Evolutionary conservation across 2,888 invertebrate species (phyloP), one percentile per base, ranked within the genome.

Genomic region (Poecilobothrus nobilitatus): DNA sequence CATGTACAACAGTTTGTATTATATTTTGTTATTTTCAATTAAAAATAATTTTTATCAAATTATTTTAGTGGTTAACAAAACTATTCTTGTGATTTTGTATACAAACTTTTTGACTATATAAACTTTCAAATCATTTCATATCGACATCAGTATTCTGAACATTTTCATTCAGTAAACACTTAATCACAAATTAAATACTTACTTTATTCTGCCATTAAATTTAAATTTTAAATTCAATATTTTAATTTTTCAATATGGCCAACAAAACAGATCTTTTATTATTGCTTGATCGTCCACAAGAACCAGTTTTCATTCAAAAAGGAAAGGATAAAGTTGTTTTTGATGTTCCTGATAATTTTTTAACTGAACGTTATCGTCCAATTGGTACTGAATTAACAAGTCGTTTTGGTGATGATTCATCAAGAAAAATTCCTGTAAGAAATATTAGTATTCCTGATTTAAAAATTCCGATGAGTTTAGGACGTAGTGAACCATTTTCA

Each of bases 281-380:
- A 75, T 84, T 92, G 73, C 91, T 89, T 82, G 89, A 91, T 76
- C 87, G 91, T 62, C 91, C 91, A 12, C 84, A 86, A 71, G 91
- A 92, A 80, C 91, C 91, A 0, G 86, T 89, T 70, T 91, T 91
- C 81, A 86, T 90, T 83, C 87, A 88, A 72, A 92, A 91, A 80
- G 90, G 90, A 2, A 86, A 87, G 0, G 81, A 83, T 0, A 84
- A 84, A 66, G 79, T 86, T 0, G 84, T 86, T 41, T 88, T 90
- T 75, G 84, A 89, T 73, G 78, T 90, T 7, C 89, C 90, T 0
- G 80, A 85, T 9, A 84, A 84, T 70, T 90, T 86, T 75, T 83
- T 88, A 78, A 82, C 83, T 20, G 85, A 86, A 21, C 81, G 83
- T 67, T 86, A 85, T 71, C 81, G 81, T 4, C 78, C 83, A 0